A percentile compares a stretch with the other conserved stretches of the same genome.
Conservation (phyloP, 2,113 vertebrate genomes). For the Phylloscopus trochiloides region DNA sequence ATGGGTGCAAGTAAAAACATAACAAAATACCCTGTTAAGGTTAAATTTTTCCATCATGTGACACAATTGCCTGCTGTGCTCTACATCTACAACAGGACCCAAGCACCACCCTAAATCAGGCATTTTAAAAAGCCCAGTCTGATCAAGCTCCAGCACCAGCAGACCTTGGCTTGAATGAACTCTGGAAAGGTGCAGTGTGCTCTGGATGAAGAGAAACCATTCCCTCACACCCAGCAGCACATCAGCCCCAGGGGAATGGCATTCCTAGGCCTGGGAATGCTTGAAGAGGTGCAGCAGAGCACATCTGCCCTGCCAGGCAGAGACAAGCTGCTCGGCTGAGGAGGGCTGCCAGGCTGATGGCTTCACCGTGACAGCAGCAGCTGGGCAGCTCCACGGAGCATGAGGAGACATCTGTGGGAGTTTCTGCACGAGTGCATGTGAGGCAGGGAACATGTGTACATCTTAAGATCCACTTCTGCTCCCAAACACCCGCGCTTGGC, state of each 20-base stretch:
- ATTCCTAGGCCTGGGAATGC: neutral
- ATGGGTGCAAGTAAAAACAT: neutral
- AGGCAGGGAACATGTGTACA: neutral
- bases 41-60: neutral
- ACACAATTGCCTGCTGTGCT: neutral
- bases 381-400: neutral
- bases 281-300: neutral
- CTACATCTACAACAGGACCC: neutral
- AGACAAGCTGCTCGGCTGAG: neutral
- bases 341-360: neutral
- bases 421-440: neutral
- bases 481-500: neutral
- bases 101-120: neutral
- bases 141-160: neutral
- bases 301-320: neutral
- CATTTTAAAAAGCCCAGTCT: neutral
- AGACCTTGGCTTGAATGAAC: neutral
- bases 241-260: neutral
- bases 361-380: neutral
- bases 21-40: neutral
- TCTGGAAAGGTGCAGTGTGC: neutral
- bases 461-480: neutral
- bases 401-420: neutral
- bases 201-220: neutral
- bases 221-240: neutral